A percentile compares a stretch with the other conserved stretches of the same genome.
Evolutionary conservation across 2,888 invertebrate species (phyloP).

Genomic region (Machimus atricapillus): DNA sequence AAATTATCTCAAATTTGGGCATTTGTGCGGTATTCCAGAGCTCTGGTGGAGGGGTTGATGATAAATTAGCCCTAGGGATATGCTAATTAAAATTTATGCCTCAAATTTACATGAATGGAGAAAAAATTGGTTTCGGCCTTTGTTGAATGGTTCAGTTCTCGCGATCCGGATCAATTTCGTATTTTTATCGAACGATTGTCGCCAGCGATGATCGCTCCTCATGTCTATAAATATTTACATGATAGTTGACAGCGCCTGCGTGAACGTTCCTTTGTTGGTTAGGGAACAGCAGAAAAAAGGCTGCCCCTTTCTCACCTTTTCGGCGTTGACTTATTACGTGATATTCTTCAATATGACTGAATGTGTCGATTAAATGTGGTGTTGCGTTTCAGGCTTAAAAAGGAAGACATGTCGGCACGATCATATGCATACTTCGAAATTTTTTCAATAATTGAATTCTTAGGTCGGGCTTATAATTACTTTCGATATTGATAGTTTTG

Average conservation of each 20-base stretch:
- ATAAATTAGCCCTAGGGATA: slow-evolving; percentile 42
- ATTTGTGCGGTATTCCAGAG: not conserved
- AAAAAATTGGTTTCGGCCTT: slow-evolving; percentile 12
- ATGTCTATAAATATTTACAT: slow-evolving; percentile 38
- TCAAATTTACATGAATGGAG: slow-evolving; percentile 32
- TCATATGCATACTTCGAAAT: not conserved
- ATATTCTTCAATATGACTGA: slow-evolving; percentile 11
- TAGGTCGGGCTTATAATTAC: not conserved
- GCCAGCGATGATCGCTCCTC: slow-evolving; percentile 29
- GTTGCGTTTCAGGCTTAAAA: not conserved
- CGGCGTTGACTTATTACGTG: slow-evolving; percentile 9
- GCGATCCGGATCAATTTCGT: slow-evolving; percentile 1
- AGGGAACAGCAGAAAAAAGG: not conserved
- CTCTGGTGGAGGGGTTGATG: slow-evolving; percentile 33
- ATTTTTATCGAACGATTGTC: slow-evolving; percentile 21
- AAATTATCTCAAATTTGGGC: slow-evolving; percentile 35
- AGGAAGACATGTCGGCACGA: not conserved
- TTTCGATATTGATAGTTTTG: not conserved
- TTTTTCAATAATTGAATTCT: not conserved
- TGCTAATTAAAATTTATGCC: slow-evolving; percentile 42
- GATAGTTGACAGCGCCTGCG: slow-evolving; percentile 21
- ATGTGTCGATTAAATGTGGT: slow-evolving; percentile 23
- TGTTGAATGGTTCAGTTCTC: not conserved
- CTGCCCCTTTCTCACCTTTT: slow-evolving; percentile 34
- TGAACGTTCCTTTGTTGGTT: not conserved